Evolutionary conservation across 2,888 invertebrate species (phyloP).

Genomic region (Nasonovia ribisnigri): DNA sequence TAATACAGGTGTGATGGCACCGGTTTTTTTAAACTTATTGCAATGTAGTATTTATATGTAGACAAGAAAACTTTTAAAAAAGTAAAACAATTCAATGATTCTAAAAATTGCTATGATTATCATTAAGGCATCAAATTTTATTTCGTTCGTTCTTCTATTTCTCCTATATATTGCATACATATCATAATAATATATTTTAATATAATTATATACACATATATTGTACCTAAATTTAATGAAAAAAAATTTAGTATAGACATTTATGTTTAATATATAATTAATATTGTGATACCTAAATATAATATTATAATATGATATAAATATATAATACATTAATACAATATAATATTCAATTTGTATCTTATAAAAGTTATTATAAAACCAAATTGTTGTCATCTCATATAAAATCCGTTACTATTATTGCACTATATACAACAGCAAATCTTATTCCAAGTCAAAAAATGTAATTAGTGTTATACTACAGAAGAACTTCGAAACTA

Average conservation of each 20-base stretch:
- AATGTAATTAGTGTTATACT: background rate
- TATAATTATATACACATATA: background rate
- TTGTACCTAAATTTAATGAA: background rate
- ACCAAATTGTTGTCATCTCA: background rate
- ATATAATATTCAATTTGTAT: background rate
- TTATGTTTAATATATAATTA: background rate
- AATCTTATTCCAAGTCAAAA: background rate
- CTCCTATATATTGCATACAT: background rate
- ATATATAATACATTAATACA: no score
- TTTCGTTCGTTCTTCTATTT: no score
- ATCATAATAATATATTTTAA: background rate
- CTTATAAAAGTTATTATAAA: background rate
- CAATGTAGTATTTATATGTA: background rate
- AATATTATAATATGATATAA: no score
- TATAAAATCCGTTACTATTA: background rate
- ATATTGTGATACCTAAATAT: background rate
- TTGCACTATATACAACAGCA: background rate
- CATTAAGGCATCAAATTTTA: background rate
- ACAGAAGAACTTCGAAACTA: background rate
- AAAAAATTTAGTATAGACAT: background rate
- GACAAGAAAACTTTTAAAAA: background rate
- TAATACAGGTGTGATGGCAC: background rate
- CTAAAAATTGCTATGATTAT: rapidly evolving
- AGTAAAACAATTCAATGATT: background rate
- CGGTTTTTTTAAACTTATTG: background rate